Conservation (phyloP, 2,113 vertebrate genomes). For the Prietella phreatophila region DNA sequence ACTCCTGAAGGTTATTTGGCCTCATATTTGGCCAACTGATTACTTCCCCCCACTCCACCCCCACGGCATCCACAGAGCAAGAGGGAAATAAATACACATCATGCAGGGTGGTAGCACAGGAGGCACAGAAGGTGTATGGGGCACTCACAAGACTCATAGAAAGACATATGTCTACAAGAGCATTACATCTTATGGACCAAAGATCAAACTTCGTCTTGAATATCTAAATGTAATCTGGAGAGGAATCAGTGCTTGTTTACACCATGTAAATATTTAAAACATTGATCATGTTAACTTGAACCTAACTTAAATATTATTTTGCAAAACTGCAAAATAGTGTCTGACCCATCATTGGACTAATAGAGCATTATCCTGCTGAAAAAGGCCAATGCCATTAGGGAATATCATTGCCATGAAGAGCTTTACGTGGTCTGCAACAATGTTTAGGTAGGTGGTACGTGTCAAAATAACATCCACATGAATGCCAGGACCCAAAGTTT, state of each 20-base stretch:
- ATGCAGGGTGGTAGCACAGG: constrained; percentile 49
- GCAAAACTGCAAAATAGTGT: background rate
- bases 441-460: too few species aligned
- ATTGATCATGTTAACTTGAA: background rate
- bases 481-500: too few species aligned
- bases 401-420: too few species aligned
- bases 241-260: background rate
- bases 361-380: too few species aligned
- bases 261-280: background rate
- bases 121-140: constrained; percentile 24
- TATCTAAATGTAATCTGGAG: background rate
- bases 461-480: too few species aligned
- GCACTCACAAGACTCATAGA: constrained; percentile 22
- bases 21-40: constrained; percentile 89
- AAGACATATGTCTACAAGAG: constrained; percentile 28
- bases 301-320: background rate
- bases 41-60: constrained; percentile 54
- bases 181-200: constrained; percentile 30
- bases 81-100: constrained; percentile 70
- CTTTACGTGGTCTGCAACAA: too few species aligned
- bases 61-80: constrained; percentile 40
- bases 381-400: too few species aligned
- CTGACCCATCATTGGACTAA: too few species aligned
- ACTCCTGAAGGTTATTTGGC: constrained; percentile 99
- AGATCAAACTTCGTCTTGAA: constrained; percentile 18